Conservation (phyloP, 2,113 vertebrate species). For the Gambusia holbrooki region DNA sequence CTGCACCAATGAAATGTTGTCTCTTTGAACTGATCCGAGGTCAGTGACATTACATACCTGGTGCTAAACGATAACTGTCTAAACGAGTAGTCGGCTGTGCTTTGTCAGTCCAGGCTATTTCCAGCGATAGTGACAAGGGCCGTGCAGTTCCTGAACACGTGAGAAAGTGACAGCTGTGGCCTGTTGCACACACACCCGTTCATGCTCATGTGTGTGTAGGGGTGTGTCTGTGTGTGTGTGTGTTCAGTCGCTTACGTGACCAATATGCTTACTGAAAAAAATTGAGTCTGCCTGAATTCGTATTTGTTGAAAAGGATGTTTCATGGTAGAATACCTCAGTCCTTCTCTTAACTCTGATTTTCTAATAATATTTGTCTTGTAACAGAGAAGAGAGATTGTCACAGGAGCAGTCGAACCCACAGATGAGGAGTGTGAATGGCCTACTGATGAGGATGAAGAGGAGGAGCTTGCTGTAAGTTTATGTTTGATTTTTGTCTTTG, state of each 20-base stretch:
- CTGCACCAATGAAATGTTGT: not conserved
- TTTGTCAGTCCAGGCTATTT: slow-evolving; percentile 70
- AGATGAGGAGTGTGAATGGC: slow-evolving; percentile 94
- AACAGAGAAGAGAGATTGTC: slow-evolving; percentile 90
- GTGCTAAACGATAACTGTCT: slow-evolving; percentile 64
- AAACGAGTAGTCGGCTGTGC: slow-evolving; percentile 62
- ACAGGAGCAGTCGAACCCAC: slow-evolving; percentile 90
- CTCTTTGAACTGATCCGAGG: slow-evolving; percentile 8
- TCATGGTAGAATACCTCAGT: not conserved
- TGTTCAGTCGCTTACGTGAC: slow-evolving; percentile 4
- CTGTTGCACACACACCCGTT: slow-evolving; percentile 42
- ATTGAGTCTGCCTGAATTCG: not conserved
- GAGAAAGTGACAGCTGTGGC: slow-evolving; percentile 62
- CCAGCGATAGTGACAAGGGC: slow-evolving; percentile 67
- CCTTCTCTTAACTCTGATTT: not conserved
- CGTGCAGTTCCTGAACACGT: slow-evolving; percentile 45
- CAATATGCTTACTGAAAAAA: slow-evolving; percentile 18
- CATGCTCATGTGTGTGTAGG: not conserved
- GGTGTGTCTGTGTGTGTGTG: too few relatives aligned
- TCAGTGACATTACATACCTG: slow-evolving; percentile 26
- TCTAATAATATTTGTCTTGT: not conserved
- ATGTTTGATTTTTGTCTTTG: not conserved
- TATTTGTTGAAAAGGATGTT: slow-evolving; percentile 6
- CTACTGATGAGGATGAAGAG: slow-evolving; percentile 92
- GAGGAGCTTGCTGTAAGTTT: slow-evolving; percentile 91